Percentiles rank a stretch among this genome's conserved stretches.
These are phyloP conservation scores for Craseonycteris thonglongyai DNA, from an alignment of 2,113 vertebrate genomes.

Conservation along the genomic window DNA sequence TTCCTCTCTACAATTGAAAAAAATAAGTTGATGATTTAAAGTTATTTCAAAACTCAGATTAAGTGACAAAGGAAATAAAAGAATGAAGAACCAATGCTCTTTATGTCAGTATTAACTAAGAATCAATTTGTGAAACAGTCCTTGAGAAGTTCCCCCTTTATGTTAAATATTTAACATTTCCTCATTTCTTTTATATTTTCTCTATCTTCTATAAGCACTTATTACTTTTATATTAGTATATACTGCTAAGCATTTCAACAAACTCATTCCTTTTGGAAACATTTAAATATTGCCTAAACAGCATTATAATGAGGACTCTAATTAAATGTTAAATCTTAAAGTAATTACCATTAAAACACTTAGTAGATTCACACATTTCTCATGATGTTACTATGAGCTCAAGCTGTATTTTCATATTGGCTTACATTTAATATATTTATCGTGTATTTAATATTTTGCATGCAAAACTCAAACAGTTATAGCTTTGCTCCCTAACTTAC, in stretches of 20 bases:
- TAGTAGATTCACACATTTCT: background rate
- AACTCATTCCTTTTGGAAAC: background rate
- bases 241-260: background rate
- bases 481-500: background rate
- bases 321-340: background rate
- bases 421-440: background rate
- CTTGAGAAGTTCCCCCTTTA: background rate
- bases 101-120: background rate
- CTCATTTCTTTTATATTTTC: background rate
- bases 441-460: background rate
- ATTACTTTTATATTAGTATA: background rate
- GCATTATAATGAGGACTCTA: background rate
- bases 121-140: background rate
- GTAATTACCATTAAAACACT: background rate
- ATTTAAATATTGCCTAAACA: background rate
- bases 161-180: background rate
- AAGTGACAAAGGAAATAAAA: background rate
- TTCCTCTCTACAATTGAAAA: background rate
- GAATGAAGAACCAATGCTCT: background rate
- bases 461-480: background rate
- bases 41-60: slow-evolving; percentile 7
- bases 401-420: background rate
- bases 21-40: background rate
- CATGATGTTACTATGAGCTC: background rate
- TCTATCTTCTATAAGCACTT: background rate